phyloP scores from a whole-genome alignment of 2,888 invertebrate species.

The Syrphus vitripennis region DNA sequence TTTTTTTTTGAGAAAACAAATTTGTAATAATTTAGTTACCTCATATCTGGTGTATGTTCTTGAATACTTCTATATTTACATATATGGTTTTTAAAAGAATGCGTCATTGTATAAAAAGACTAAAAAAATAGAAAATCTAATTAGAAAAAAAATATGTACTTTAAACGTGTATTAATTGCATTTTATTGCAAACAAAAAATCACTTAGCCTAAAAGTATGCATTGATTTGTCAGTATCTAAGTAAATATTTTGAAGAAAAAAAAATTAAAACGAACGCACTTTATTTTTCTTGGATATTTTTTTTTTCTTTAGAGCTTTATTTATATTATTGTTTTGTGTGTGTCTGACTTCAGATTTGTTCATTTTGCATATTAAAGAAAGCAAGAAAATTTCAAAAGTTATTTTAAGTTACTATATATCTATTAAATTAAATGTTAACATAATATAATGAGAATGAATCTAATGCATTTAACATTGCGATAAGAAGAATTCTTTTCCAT shows the following conservation, averaged over 20 bases:
- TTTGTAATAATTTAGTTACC: slow-evolving; percentile 2
- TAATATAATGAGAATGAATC: not conserved
- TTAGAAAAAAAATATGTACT: not conserved
- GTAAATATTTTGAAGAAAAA: not conserved
- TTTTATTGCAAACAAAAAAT: not conserved
- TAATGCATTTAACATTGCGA: not conserved
- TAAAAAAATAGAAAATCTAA: not conserved
- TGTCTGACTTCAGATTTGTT: not conserved
- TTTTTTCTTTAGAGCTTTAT: slow-evolving; percentile 26
- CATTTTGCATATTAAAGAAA: slow-evolving; percentile 12
- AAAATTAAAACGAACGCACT: not conserved
- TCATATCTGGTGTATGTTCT: slow-evolving; percentile 53
- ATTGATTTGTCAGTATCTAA: not conserved
- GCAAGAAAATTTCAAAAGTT: not conserved
- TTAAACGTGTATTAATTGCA: not conserved
- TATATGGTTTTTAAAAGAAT: slow-evolving; percentile 7
- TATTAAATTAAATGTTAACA: too few species aligned
- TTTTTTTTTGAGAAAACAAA: not conserved
- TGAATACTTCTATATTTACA: too few species aligned
- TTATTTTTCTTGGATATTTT: not conserved
- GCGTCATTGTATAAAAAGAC: not conserved
- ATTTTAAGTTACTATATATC: not conserved
- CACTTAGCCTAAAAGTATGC: slow-evolving; percentile 31
- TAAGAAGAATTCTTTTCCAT: not conserved
- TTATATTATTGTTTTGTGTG: slow-evolving; percentile 20